Percentiles rank a stretch among this genome's conserved stretches.
phyloP scores from a whole-genome alignment of 2,113 vertebrate genomes.

The Syrmaticus mikado region DNA sequence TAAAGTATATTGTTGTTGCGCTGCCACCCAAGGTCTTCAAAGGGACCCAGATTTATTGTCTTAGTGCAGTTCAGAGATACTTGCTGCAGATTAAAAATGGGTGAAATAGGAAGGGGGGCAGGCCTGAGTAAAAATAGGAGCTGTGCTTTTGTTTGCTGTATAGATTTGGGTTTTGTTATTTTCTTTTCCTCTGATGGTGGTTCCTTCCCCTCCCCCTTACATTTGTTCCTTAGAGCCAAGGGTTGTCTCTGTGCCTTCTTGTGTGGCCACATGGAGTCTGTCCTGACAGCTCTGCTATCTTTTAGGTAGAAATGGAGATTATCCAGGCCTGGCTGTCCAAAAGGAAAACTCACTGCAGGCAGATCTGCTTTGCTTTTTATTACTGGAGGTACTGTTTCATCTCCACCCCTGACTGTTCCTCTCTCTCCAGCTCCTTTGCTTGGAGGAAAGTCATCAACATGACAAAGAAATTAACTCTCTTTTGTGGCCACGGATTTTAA shows the following conservation, averaged over 20 bases:
- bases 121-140: constrained; percentile 9
- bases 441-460: constrained; percentile 7
- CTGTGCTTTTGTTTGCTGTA: constrained; percentile 7
- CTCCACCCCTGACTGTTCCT: constrained; percentile 24
- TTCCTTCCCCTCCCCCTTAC: not conserved
- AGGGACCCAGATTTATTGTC: constrained; percentile 48
- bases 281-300: constrained; percentile 63
- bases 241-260: constrained; percentile 51
- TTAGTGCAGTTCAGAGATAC: constrained; percentile 35
- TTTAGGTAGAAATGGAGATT: constrained; percentile 56
- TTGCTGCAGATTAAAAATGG: constrained; percentile 51
- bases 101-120: constrained; percentile 30
- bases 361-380: not conserved
- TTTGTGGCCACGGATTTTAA: not conserved
- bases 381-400: constrained; percentile 21
- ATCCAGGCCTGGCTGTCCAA: constrained; percentile 34
- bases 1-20: constrained; percentile 29
- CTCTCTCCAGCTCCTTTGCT: constrained; percentile 13
- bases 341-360: constrained; percentile 33
- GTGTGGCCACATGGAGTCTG: constrained; percentile 16
- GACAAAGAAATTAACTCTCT: constrained; percentile 22
- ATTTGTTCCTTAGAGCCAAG: not conserved
- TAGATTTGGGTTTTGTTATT: constrained; percentile 18
- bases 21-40: constrained; percentile 33
- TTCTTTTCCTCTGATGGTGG: not conserved